A percentile compares a stretch with the other conserved stretches of the same genome.
phyloP scores from a whole-genome alignment of 1,140 invertebrate genomes.

The Drosophila yakuba region DNA sequence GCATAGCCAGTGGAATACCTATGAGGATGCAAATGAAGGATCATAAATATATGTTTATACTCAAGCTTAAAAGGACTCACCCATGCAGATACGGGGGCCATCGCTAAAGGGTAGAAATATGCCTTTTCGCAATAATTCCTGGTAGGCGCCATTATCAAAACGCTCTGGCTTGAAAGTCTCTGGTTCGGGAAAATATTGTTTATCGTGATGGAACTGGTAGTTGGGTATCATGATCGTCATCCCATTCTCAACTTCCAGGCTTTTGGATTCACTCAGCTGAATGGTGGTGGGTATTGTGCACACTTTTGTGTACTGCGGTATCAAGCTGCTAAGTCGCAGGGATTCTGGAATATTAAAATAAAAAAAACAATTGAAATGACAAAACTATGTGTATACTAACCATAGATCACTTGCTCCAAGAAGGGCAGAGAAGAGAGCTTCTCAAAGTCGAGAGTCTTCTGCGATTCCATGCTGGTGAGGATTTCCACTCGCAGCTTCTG shows the following conservation, averaged over 20 bases:
- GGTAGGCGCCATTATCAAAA: conserved; percentile 67
- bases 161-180: conserved; percentile 90
- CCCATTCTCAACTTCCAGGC: conserved; percentile 80
- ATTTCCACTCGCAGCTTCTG: conserved; percentile 81
- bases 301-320: conserved; percentile 70
- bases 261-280: conserved; percentile 32
- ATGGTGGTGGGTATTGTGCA: conserved; percentile 65
- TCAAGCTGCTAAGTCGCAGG: conserved; percentile 68
- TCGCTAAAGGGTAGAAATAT: conserved; percentile 76
- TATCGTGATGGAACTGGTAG: conserved; percentile 87
- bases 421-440: conserved; percentile 56
- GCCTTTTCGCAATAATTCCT: conserved; percentile 55
- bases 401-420: conserved; percentile 76
- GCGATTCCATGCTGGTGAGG: not conserved
- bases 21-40: not conserved
- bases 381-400: conserved; percentile 24
- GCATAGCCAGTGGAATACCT: conserved; percentile 55
- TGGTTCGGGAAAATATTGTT: conserved; percentile 89
- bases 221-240: conserved; percentile 86
- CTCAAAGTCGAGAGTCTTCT: conserved; percentile 50
- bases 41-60: not conserved
- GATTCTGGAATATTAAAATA: conserved; percentile 52
- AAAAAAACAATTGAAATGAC: not conserved
- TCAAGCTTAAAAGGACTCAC: conserved; percentile 17
- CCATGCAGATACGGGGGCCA: conserved; percentile 78